Evolutionary conservation across 2,797 vertebrate species (phyloP), one percentile per base, ranked within the genome.

Genomic region (Rhabdophis nuchalis): DNA sequence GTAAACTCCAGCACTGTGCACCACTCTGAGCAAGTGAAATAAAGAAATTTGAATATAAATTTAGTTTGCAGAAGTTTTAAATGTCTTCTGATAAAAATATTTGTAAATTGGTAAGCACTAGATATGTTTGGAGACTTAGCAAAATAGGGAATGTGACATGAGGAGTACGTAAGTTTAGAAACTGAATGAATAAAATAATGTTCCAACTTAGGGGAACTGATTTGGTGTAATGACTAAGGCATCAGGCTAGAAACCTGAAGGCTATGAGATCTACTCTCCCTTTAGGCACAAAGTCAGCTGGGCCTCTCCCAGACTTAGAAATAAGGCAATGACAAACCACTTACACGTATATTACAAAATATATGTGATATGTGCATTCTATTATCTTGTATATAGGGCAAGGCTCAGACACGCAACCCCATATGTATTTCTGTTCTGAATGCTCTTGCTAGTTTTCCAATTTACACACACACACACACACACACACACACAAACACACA

Each of bases 51-150:
- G n/a, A 86, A 86, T 50, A 27, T 57, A 86, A 64, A 86, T 90
- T 90, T 90, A 57, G 53, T 85, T 90, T 92, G 52, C 27, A 92
- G 50, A 60, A 32, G 50, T 90, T 90, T 89, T 61, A 92, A 29
- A 32, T 92, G 82, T 68, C 32, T 46, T 89, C 23, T 41, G 60
- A 72, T 68, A 16, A 32, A 68, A 68, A 32, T 32, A 13, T 68
- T 68, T 68, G n/a, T 68, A 68, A 32, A 68, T 68, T 68, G 6
- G 5, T 32, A 32, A 68, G 14, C n/a, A 14, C 5, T 32, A 16
- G 64, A 32, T 68, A 68, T 68, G 5, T 68, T 32, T 29, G n/a
- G 64, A 60, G 27, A 60, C 25, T 60, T 60, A 12, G 58, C 25
- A 60, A 60, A 60, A 60, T 27, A 60, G 25, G 58, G 58, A 60